Conservation (phyloP, 2,797 vertebrate species). For the Alca torda region DNA sequence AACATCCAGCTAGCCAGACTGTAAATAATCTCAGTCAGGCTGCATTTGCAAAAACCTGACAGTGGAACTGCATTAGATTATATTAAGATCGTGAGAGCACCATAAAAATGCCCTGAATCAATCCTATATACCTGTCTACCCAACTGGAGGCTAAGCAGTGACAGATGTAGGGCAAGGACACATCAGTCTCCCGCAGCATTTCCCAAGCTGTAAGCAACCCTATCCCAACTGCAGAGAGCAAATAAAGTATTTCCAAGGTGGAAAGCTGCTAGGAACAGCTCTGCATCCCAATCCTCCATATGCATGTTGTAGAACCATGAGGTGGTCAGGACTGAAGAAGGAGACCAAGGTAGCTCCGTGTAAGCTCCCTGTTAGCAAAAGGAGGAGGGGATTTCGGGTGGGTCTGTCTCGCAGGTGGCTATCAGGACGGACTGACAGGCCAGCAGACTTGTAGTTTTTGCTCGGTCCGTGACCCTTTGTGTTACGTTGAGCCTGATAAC, state of each 20-base stretch:
- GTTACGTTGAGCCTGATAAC: not conserved
- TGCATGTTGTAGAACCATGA: accelerated
- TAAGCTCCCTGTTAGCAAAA: not conserved
- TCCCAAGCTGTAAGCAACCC: not conserved
- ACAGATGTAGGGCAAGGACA: conserved; percentile 8
- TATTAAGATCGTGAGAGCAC: not conserved
- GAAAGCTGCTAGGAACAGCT: not conserved
- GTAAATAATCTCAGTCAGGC: not conserved
- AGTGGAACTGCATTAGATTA: not conserved
- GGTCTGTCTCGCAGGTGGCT: not conserved
- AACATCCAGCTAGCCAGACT: not conserved
- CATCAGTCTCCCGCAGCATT: not conserved
- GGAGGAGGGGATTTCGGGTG: not conserved
- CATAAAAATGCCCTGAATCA: not conserved
- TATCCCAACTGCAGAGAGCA: not conserved
- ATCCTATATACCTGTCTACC: not conserved
- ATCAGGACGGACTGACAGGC: not conserved
- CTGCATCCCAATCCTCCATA: not conserved
- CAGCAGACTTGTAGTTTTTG: not conserved
- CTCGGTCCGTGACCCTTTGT: not conserved
- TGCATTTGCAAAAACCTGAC: not conserved
- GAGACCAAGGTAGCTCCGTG: not conserved
- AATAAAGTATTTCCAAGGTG: not conserved
- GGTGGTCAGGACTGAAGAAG: not conserved
- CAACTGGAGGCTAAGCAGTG: not conserved